Conservation (phyloP, 2,888 invertebrate species). For the Apamea anceps region DNA sequence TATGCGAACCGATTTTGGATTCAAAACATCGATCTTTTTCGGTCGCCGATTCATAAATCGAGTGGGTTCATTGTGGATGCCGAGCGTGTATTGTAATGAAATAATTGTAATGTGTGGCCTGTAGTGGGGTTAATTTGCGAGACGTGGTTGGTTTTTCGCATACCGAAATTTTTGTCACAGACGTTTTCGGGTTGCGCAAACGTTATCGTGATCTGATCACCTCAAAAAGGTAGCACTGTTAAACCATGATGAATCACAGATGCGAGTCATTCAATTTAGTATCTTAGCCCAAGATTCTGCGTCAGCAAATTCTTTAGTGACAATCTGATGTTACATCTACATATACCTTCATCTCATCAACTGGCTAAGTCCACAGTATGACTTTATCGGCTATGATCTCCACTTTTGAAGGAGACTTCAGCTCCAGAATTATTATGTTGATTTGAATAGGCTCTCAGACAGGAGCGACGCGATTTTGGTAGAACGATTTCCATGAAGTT, state of each 20-base stretch:
- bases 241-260: not conserved
- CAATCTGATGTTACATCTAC: too few species aligned
- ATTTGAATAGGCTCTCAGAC: too few species aligned
- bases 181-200: not conserved
- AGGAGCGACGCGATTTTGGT: not conserved
- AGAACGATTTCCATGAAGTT: not conserved
- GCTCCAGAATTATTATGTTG: too few species aligned
- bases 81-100: slow-evolving; percentile 50
- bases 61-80: slow-evolving; percentile 56
- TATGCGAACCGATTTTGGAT: slow-evolving; percentile 62
- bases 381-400: too few species aligned
- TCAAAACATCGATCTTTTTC: slow-evolving; percentile 64
- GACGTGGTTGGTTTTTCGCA: slow-evolving; percentile 51
- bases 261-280: not conserved
- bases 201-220: not conserved
- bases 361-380: too few species aligned
- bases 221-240: not conserved
- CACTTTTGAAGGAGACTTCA: too few species aligned
- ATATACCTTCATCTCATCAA: too few species aligned
- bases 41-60: slow-evolving; percentile 58
- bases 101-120: slow-evolving; percentile 62
- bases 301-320: too few species aligned
- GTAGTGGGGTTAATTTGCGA: slow-evolving; percentile 58
- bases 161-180: slow-evolving; percentile 1
- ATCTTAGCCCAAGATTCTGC: not conserved